Base-by-base conservation (phyloP, 1,140 invertebrate genomes). In the Panagrolaimus sp. region DNA sequence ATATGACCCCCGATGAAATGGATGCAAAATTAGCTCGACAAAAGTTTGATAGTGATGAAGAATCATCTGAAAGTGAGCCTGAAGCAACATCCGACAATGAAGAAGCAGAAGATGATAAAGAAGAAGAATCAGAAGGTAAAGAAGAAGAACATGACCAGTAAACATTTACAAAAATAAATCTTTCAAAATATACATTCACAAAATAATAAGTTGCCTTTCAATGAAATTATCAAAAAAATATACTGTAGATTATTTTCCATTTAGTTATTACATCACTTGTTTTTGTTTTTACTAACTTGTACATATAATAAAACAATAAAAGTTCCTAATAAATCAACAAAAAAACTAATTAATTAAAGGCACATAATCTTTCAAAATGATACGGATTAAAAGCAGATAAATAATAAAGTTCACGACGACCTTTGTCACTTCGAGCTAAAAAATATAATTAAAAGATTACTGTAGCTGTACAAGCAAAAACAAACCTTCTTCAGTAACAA, bases 381-480 rank as follows among this genome's bases (percentile, higher is more conserved):
- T 67, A 72, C 5, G 80, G 80, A 70, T 81, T 82, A 67, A 73
- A 82, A 47, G 68, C 80, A 61, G 77, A 77, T 11, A 81, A 63
- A 69, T 83, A 76, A 38, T 75, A 72, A 16, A 83, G 14, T 61
- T 81, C 70, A 43, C 70, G 63, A 14, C 68, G 61, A 13, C 73
- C 80, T 64, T 79, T 76, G 20, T 78, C 76, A 20, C 57, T 74
- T 67, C 62, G 66, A 13, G 66, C 74, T 69, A 57, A 51, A 79
- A 70, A 44, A 72, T n/a, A 72, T 31, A 51, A 3, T 64, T 46
- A 3, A 51, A 53, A 45, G 11, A 68, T 13, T 4, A 46, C 31
- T 9, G 45, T 42, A n/a, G 5, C 42, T 57, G 8, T 20, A 8
- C 16, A 63, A 31, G 11, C 43, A 74, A 45, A 20, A 9, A 47